Evolutionary conservation across 2,797 vertebrate genomes (phyloP).

Genomic region (Pseudomugil tenellus): DNA sequence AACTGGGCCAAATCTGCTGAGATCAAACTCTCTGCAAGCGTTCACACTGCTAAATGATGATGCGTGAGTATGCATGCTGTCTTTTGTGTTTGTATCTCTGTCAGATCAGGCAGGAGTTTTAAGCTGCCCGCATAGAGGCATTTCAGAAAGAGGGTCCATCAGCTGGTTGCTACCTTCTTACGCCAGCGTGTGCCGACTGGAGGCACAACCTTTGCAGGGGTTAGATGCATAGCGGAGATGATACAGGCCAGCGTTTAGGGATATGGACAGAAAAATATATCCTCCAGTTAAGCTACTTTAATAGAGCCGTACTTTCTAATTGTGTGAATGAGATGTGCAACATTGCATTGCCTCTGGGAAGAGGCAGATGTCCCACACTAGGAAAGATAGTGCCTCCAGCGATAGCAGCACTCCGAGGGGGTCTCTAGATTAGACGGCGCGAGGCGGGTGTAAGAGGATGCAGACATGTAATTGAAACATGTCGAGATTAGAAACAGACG

Average conservation of each 20-base stretch:
- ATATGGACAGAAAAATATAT: conserved; percentile 23
- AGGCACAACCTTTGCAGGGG: neutral
- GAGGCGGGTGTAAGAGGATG: conserved; percentile 52
- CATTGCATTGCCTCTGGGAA: conserved; percentile 60
- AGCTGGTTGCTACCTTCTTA: conserved; percentile 13
- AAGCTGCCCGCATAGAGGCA: conserved; percentile 16
- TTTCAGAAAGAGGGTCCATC: conserved; percentile 29
- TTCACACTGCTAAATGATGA: conserved; percentile 38
- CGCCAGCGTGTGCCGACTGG: conserved; percentile 15
- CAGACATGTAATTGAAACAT: conserved; percentile 44
- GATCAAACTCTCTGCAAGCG: conserved; percentile 60
- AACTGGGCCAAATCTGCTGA: conserved; percentile 50
- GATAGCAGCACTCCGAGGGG: conserved; percentile 71
- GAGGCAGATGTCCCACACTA: conserved; percentile 79
- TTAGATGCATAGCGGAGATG: neutral
- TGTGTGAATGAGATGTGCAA: conserved; percentile 43
- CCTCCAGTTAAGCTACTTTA: conserved; percentile 39
- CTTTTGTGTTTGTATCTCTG: conserved; percentile 34
- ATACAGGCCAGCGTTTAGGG: conserved; percentile 23
- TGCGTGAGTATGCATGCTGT: conserved; percentile 33
- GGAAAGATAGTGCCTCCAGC: conserved; percentile 73
- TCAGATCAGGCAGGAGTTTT: conserved; percentile 23
- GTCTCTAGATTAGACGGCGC: conserved; percentile 51
- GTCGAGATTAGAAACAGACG: conserved; percentile 75
- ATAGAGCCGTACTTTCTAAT: conserved; percentile 44